Percentiles rank a stretch among this genome's conserved stretches.
These are phyloP conservation scores for Psylliodes chrysocephalus DNA, from an alignment of 2,888 invertebrate genomes.

Conservation along the genomic window DNA sequence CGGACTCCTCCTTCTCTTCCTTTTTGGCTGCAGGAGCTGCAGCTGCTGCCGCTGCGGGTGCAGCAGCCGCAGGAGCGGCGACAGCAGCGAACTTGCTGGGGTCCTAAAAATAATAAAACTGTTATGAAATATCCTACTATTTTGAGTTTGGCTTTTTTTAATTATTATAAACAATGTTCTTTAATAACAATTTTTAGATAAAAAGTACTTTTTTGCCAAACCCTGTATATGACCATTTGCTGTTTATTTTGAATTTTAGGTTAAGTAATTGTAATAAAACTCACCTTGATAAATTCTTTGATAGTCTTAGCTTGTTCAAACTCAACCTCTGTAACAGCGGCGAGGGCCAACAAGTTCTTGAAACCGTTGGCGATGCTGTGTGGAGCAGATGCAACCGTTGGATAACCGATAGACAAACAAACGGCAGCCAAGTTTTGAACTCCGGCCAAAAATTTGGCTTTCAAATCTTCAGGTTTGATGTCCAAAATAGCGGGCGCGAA, in stretches of 20 bases:
- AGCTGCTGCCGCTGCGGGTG: slow-evolving; percentile 71
- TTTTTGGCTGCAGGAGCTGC: slow-evolving; percentile 77
- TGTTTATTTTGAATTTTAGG: no score
- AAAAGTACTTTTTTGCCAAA: no score
- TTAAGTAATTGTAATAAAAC: no score
- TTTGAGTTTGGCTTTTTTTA: no score
- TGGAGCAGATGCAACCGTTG: slow-evolving; percentile 95
- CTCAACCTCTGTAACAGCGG: slow-evolving; percentile 94
- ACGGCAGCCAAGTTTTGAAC: slow-evolving; percentile 95
- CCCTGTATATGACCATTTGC: no score
- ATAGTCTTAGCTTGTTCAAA: slow-evolving; percentile 95
- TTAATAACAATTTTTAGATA: no score
- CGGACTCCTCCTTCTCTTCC: slow-evolving; percentile 83
- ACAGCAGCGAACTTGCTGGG: slow-evolving; percentile 88
- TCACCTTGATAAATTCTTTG: slow-evolving; percentile 84
- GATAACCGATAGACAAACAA: slow-evolving; percentile 93
- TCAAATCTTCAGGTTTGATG: slow-evolving; percentile 96
- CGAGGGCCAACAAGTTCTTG: slow-evolving; percentile 96
- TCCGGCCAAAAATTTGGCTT: slow-evolving; percentile 90
- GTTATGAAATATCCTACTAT: not conserved
- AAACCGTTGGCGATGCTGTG: slow-evolving; percentile 98
- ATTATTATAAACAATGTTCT: no score
- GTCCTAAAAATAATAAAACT: slow-evolving; percentile 71
- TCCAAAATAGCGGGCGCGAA: slow-evolving; percentile 97
- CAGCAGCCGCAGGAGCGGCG: slow-evolving; percentile 69